phyloP scores from a whole-genome alignment of 2,113 vertebrate species.

The Hemicordylus capensis region DNA sequence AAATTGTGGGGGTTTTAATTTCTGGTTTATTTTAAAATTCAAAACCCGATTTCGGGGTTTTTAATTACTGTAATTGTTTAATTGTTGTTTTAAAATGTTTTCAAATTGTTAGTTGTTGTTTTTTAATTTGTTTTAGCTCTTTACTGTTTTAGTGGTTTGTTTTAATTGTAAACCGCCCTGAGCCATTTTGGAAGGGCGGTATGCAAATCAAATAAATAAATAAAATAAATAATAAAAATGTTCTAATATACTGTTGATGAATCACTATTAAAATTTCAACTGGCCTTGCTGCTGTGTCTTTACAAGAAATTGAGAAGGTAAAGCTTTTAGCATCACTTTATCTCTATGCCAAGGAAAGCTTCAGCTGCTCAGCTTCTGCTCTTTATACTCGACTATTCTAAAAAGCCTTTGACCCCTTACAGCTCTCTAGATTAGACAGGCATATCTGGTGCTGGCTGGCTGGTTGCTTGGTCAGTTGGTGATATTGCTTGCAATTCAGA shows the following conservation, averaged over 20 bases:
- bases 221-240: no score
- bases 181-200: no score
- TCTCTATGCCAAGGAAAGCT: background rate
- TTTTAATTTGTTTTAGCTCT: no score
- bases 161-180: no score
- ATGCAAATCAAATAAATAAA: no score
- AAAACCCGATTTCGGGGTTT: no score
- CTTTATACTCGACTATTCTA: background rate
- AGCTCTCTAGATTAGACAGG: background rate
- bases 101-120: no score
- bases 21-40: no score
- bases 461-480: background rate
- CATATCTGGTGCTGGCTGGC: background rate
- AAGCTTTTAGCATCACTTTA: background rate
- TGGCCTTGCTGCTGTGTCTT: background rate
- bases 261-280: background rate
- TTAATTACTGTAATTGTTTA: no score
- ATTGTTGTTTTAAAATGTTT: no score
- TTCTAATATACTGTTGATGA: background rate
- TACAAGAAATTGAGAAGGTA: background rate
- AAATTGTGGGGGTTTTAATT: no score
- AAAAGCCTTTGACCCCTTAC: background rate
- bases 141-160: no score
- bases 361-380: background rate
- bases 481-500: background rate